A percentile compares a stretch with the other conserved stretches of the same genome.
These are phyloP conservation scores for Ceramica pisi DNA, from an alignment of 2,888 invertebrate species.

Conservation along the genomic window DNA sequence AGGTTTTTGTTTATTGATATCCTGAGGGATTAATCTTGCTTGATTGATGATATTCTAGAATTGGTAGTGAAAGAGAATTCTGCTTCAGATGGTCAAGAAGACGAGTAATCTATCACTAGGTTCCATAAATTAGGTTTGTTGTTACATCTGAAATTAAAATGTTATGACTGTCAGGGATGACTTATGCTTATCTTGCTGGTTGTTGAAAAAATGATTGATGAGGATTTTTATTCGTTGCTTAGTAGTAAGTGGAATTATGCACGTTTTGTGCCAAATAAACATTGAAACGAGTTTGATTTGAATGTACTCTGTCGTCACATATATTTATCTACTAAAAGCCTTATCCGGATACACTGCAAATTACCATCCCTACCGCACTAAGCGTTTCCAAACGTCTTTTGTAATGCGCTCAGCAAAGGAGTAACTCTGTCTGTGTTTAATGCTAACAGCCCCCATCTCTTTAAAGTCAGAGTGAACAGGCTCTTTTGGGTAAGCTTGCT, in stretches of 20 bases:
- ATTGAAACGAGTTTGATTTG: too few relatives aligned
- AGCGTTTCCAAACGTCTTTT: too few relatives aligned
- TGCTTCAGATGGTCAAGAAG: constrained; percentile 24
- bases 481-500: too few relatives aligned
- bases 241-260: background rate
- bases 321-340: too few relatives aligned
- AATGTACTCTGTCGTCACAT: too few relatives aligned
- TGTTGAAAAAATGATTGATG: background rate
- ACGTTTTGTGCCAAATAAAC: too few relatives aligned
- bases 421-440: too few relatives aligned
- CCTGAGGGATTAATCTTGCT: constrained; percentile 48
- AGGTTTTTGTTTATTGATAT: constrained; percentile 64
- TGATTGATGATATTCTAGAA: constrained; percentile 56
- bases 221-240: background rate
- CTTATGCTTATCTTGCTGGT: background rate
- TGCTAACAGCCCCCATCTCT: too few relatives aligned
- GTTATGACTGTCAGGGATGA: background rate
- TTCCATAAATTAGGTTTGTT: background rate
- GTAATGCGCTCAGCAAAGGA: too few relatives aligned
- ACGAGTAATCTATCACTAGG: constrained; percentile 15
- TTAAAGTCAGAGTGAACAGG: too few relatives aligned
- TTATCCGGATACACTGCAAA: too few relatives aligned
- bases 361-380: too few relatives aligned
- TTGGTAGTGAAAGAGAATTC: constrained; percentile 33
- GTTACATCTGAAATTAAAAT: background rate